phyloP scores from a whole-genome alignment of 2,888 invertebrate genomes.

The Pteria penguin region DNA sequence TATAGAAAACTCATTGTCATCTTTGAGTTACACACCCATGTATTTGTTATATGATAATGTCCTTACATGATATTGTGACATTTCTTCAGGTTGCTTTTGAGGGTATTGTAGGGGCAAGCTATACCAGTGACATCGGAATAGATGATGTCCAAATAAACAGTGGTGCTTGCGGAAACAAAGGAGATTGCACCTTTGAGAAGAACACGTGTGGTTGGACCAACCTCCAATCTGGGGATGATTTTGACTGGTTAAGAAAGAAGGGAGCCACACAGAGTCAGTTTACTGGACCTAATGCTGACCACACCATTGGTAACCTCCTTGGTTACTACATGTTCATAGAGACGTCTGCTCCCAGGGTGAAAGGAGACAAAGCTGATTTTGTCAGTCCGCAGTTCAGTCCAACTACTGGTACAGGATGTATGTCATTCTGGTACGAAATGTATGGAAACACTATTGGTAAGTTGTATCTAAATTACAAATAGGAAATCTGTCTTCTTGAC shows the following conservation, averaged over 20 bases:
- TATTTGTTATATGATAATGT: too few species aligned
- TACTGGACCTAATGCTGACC: slow-evolving; percentile 72
- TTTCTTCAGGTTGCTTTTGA: slow-evolving; percentile 67
- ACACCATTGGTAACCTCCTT: slow-evolving; percentile 64
- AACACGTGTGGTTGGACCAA: slow-evolving; percentile 72
- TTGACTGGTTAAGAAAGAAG: slow-evolving; percentile 72
- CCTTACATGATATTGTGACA: too few species aligned
- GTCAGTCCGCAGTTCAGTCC: slow-evolving; percentile 58
- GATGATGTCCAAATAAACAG: slow-evolving; percentile 68
- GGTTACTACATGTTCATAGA: slow-evolving; percentile 74
- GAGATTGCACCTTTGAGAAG: slow-evolving; percentile 75
- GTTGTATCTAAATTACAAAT: slow-evolving; percentile 20
- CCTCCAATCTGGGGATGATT: slow-evolving; percentile 61
- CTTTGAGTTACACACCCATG: neutral
- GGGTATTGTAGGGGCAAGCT: slow-evolving; percentile 60
- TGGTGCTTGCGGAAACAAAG: slow-evolving; percentile 61
- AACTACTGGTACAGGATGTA: slow-evolving; percentile 52
- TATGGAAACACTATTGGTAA: slow-evolving; percentile 68
- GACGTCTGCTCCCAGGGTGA: slow-evolving; percentile 63
- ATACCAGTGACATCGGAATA: slow-evolving; percentile 68
- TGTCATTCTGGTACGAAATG: slow-evolving; percentile 78
- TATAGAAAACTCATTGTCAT: neutral
- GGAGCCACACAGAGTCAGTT: slow-evolving; percentile 65
- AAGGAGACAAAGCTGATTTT: slow-evolving; percentile 70
- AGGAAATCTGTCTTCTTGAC: too few species aligned